Evolutionary conservation across 2,888 invertebrate species (phyloP), one percentile per base, ranked within the genome.

Genomic region (Bhutanitis thaidina): DNA sequence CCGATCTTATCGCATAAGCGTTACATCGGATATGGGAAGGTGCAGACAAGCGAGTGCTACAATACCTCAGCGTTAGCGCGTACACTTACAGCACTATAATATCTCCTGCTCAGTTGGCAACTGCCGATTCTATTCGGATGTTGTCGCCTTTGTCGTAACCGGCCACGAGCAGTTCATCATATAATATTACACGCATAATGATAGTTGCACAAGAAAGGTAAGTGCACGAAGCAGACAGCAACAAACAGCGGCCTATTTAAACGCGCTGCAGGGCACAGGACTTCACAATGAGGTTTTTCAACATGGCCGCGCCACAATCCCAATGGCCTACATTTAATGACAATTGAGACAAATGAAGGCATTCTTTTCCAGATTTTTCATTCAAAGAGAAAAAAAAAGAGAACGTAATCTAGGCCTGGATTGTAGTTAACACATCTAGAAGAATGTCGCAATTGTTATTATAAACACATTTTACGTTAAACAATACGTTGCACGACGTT

Each of bases 321-420:
- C 41, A 32, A 35, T n/a, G 43, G 37, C 49, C 49, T 43, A 49
- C 37, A 49, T 49, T 49, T 43, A 37, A 37, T 14, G 36, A 43
- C 49, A 49, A 49, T 49, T 43, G 30, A 1, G 8, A 25, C 16
- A 20, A 20, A 48, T 27, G 15, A 34, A 35, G 14, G 14, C 30
- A 20, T 25, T 14, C 9, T 29, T 27, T 29, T 4, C 36, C n/a
- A 35, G 27, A 7, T 10, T 30, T 9, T 14, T 13, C 12, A 15
- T 35, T 15, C 34, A 2, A 3, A 3, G 2, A 3, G 5, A 20
- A 2, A 20, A 20, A 20, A 20, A 20, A 20, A 37, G 3, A 38
- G 1, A 13, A 5, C n/a, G 15, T 7, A 29, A 20, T 38, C 8
- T 46, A 32, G 20, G 20, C 3, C 37, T n/a, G 29, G 8, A 27